These are phyloP conservation scores for Antedon mediterranea DNA, from an alignment of 53 echinoderm and acorn worm species.

Conservation along the genomic window DNA sequence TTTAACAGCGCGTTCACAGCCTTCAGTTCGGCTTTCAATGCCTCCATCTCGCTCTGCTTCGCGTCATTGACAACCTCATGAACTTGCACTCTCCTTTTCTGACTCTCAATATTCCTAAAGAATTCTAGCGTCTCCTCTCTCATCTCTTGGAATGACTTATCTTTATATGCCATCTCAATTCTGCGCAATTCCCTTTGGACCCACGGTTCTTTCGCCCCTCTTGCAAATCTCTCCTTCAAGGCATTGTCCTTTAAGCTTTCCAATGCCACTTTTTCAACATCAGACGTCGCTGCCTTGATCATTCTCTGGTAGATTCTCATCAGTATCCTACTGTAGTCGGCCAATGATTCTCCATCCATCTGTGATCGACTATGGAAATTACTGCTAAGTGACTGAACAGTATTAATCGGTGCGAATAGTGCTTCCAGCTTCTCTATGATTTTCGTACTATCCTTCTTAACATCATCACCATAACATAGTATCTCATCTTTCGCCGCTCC, in stretches of 20 bases:
- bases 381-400: conserved; percentile 13
- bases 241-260: background rate
- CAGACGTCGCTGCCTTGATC: background rate
- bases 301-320: conserved; percentile 7
- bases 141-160: background rate
- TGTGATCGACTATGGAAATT: conserved; percentile 15
- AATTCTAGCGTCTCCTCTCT: conserved; percentile 22
- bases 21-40: background rate
- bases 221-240: conserved; percentile 17
- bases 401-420: too few species aligned
- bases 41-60: background rate
- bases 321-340: conserved; percentile 14
- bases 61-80: background rate
- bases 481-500: too few species aligned
- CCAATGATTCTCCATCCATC: conserved; percentile 15
- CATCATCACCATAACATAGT: too few species aligned
- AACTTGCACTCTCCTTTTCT: background rate
- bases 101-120: conserved; percentile 7
- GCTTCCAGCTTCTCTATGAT: too few species aligned
- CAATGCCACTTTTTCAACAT: conserved; percentile 13
- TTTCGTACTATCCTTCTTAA: too few species aligned
- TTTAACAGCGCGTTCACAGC: background rate
- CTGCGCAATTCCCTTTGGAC: conserved; percentile 29
- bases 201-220: conserved; percentile 26
- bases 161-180: background rate